phyloP scores from a whole-genome alignment of 2,113 vertebrate species.

The Lipotes vexillifer region DNA sequence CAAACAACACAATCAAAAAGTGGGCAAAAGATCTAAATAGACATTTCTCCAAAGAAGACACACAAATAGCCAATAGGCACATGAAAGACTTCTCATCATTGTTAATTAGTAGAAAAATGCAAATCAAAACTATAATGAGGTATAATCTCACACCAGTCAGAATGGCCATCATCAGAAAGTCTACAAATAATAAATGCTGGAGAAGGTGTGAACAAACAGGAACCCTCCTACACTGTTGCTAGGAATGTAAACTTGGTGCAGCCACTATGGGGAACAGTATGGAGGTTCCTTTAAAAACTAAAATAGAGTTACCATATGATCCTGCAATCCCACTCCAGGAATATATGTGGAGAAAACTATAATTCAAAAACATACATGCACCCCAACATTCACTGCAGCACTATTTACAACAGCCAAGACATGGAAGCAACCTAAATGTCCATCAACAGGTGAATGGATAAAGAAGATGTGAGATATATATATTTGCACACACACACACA shows the following conservation, averaged over 20 bases:
- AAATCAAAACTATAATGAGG: neutral
- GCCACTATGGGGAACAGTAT: neutral
- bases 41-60: neutral
- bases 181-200: neutral
- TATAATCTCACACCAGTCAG: neutral
- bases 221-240: neutral
- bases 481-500: no score
- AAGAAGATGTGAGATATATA: neutral
- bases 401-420: neutral
- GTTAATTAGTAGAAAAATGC: neutral
- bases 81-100: neutral
- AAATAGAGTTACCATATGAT: neutral
- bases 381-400: neutral
- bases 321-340: neutral
- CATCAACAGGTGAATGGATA: neutral
- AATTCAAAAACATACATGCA: neutral
- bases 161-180: neutral
- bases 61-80: neutral
- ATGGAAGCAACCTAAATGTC: neutral
- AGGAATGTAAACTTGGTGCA: neutral
- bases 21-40: neutral
- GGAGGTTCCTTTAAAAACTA: neutral
- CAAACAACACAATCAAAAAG: neutral
- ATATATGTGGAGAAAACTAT: neutral
- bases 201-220: neutral